Evolutionary conservation across 2,797 vertebrate species (phyloP).

Genomic region (Platalea minor): DNA sequence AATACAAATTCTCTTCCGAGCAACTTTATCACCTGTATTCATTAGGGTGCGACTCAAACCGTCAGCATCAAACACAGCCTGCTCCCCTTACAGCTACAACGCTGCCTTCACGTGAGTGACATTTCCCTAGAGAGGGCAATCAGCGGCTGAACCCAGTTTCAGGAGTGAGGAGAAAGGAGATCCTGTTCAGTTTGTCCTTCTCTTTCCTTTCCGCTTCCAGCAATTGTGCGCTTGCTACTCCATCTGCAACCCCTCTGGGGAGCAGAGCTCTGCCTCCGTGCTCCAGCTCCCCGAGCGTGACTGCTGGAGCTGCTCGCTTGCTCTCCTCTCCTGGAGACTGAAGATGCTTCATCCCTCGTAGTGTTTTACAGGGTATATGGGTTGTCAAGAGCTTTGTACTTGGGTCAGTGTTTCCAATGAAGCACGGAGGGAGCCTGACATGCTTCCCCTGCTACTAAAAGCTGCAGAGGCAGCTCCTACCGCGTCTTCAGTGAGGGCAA

Average conservation of each 20-base stretch:
- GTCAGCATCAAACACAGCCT: background rate
- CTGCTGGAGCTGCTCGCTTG: background rate
- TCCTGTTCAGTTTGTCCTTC: background rate
- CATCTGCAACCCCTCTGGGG: background rate
- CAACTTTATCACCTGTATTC: background rate
- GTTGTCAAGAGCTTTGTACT: background rate
- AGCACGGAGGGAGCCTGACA: background rate
- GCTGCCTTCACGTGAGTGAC: background rate
- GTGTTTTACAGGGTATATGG: background rate
- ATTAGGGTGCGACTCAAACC: background rate
- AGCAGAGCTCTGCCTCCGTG: background rate
- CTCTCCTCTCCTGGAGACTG: background rate
- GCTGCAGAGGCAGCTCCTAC: background rate
- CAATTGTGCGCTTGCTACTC: background rate
- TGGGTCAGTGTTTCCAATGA: background rate
- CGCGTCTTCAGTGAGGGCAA: accelerated
- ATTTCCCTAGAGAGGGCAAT: background rate
- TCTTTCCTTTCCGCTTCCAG: background rate
- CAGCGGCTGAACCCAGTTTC: background rate
- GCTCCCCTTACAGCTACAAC: background rate
- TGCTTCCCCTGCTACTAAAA: background rate
- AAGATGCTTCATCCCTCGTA: background rate
- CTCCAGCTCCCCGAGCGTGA: accelerated
- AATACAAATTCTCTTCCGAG: background rate
- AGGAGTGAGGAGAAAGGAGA: background rate